phyloP scores from a whole-genome alignment of 2,888 invertebrate genomes.

The Sepioteuthis lessoniana region DNA sequence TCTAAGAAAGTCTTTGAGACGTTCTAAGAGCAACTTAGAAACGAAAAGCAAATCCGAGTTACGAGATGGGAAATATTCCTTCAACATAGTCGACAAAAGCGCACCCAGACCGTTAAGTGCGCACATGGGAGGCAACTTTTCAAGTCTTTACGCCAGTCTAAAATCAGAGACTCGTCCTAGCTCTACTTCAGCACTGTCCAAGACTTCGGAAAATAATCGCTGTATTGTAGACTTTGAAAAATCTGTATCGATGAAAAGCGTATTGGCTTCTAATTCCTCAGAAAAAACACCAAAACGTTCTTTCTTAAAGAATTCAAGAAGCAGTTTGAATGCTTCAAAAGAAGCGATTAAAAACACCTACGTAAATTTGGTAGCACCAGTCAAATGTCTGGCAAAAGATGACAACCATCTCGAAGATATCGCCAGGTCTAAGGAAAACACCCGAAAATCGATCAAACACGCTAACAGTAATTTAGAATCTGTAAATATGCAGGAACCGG shows the following conservation, averaged over 20 bases:
- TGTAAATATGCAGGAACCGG: not conserved
- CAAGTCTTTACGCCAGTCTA: not conserved
- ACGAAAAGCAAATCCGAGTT: not conserved
- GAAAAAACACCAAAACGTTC: not conserved
- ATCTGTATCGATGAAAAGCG: not conserved
- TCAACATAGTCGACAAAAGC: not conserved
- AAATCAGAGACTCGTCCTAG: not conserved
- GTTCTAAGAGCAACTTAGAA: not conserved
- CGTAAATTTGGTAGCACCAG: not conserved
- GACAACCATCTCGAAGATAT: not conserved
- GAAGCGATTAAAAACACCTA: slow-evolving; percentile 3
- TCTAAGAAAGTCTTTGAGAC: not conserved
- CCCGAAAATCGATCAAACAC: not conserved
- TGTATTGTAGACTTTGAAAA: not conserved
- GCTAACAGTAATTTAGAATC: slow-evolving; percentile 41
- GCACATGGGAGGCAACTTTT: not conserved
- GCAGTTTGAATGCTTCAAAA: not conserved
- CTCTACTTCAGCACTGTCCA: not conserved
- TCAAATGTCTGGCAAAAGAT: slow-evolving; percentile 11
- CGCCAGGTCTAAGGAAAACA: not conserved
- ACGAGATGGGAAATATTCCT: not conserved
- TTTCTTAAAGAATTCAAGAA: not conserved
- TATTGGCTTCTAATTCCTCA: not conserved
- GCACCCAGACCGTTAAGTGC: not conserved
- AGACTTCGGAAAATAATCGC: not conserved